Evolutionary conservation across 2,888 invertebrate species (phyloP), one percentile per base, ranked within the genome.

Genomic region (Brachypterus glaber): DNA sequence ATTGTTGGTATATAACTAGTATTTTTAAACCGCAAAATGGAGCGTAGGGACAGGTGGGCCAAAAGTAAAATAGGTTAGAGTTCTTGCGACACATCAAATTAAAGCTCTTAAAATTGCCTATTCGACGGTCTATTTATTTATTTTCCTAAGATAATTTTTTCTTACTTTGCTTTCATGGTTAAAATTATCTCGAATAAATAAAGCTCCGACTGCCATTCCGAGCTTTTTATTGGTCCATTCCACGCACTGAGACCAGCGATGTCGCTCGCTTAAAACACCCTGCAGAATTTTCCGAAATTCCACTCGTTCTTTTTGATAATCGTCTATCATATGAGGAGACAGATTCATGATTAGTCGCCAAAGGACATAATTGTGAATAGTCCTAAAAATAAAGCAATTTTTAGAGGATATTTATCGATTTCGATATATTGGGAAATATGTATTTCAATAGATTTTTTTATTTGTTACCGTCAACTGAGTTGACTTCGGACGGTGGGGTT

Each of bases 161-260:
- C 31, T 52, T 52, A 77, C 83, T 67, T 85, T 86, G 64, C 84
- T 85, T 42, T 82, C 79, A 51, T 83, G 81, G 61, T 88, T 84
- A 62, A 90, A 90, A 58, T 87, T 82, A 45, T 87, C 82, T 30
- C 80, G 68, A 41, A 90, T 84, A 59, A 89, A 90, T 4, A 90
- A 70, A 1, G 87, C 81, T 0, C 89, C 89, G 0, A 88, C 85
- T 1, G 88, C 87, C 77, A 88, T 84, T 21, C 88, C 89, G 53
- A 89, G 69, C 58, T 83, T 83, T 60, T 87, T 87, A 57, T 87
- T 88, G 5, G 86, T 86, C 78, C 84, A 85, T 50, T 82, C 84
- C 9, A 88, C 87, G 48, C 66, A 67, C 43, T 67, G 67, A 14
- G 77, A 74, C 86, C 87, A 88, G 35, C 84, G 72, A 52, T 78